Base-by-base conservation (phyloP, 2,888 invertebrate genomes). In the Xestia xanthographa region DNA sequence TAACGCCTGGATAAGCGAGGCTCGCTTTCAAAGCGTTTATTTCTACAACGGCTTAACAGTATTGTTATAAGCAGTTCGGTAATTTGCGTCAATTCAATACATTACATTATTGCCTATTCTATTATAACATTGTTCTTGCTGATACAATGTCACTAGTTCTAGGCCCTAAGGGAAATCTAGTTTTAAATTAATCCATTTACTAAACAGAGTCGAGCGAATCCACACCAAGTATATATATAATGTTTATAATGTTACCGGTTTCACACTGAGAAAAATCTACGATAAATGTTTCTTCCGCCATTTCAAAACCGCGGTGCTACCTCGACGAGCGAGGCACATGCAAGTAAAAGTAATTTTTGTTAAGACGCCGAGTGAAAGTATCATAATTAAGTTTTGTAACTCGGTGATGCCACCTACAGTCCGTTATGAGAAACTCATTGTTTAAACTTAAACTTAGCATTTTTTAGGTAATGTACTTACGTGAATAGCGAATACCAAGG, bases 301-400 rank as follows among this genome's bases (percentile, higher is more conserved):
- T 72, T 77, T 60, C 8, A 56, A 56, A 43, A 58, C 41, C 20
- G 43, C 2, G 41, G 22, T 58, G 29, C 62, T 3, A 38, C 20
- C 41, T 17, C 72, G 38, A 14, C 56, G n/a, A n/a, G 8, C 65
- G 34, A n/a, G 50, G 45, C 38, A 20, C 60, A 65, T 41, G 48
- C 58, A 50, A 85, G 87, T 86, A 87, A 87, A 87, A 87, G 87
- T 87, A 79, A 65, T 79, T 86, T 77, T 72, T 48, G 53, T 73
- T 73, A 43, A 69, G 69, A 79, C 63, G 58, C 60, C 34, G 53
- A 88, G 87, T 86, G 87, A 88, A 89, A 89, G 86, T 88, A 82
- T 72, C 72, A 65, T 86, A 87, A 88, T 86, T 87, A 87, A 87
- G 80, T 86, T 90, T 89, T 90, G 89, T 90, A 90, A 90, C 84